phyloP scores from a whole-genome alignment of 1,140 invertebrate species.

The Leptinotarsa lineolata region DNA sequence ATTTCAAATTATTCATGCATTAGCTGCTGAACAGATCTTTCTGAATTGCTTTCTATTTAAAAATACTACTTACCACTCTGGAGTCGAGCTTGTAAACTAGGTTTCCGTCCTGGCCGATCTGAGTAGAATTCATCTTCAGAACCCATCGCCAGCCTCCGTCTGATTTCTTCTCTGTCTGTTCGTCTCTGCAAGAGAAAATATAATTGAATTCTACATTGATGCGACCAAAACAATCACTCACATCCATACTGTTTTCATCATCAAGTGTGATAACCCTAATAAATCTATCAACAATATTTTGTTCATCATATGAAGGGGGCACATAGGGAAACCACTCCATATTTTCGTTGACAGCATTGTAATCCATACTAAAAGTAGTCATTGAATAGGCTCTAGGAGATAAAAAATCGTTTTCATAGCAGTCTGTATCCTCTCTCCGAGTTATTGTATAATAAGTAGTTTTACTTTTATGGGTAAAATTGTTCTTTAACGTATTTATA shows the following conservation, averaged over 20 bases:
- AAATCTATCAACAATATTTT: slow-evolving; percentile 70
- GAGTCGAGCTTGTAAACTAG: slow-evolving; percentile 82
- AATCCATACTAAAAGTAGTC: slow-evolving; percentile 52
- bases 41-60: too few species aligned
- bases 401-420: slow-evolving; percentile 52
- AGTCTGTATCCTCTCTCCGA: slow-evolving; percentile 47
- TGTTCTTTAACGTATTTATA: slow-evolving; percentile 51
- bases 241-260: slow-evolving; percentile 56
- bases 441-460: slow-evolving; percentile 51
- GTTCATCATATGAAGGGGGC: slow-evolving; percentile 56
- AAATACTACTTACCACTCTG: slow-evolving; percentile 70
- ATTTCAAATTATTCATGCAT: neutral
- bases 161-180: slow-evolving; percentile 91
- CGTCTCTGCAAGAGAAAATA: slow-evolving; percentile 68
- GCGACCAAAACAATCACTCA: slow-evolving; percentile 46
- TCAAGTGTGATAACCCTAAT: slow-evolving; percentile 64
- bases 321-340: slow-evolving; percentile 56
- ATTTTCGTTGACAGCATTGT: slow-evolving; percentile 57
- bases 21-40: too few species aligned
- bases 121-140: slow-evolving; percentile 77
- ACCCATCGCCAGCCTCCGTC: slow-evolving; percentile 84
- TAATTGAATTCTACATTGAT: slow-evolving; percentile 24
- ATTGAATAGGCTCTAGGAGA: slow-evolving; percentile 53
- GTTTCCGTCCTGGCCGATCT: slow-evolving; percentile 74
- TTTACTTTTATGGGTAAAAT: slow-evolving; percentile 51